Evolutionary conservation across 2,113 vertebrate species (phyloP), one percentile per base, ranked within the genome.

Genomic region (Puffinus mauretanicus): DNA sequence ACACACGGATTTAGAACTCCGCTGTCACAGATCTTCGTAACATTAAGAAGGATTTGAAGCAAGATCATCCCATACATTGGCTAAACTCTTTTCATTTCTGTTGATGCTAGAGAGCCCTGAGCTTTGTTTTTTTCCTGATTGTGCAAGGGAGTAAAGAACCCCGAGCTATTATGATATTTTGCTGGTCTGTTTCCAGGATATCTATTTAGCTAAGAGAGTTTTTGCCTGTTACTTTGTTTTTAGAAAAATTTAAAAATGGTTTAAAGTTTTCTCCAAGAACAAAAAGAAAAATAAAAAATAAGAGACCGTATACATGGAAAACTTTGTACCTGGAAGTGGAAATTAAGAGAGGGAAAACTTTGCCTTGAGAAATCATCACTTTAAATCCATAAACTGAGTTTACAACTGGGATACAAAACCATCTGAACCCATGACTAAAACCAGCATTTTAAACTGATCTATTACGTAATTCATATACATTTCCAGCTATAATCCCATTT

Each of bases 161-260:
- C 7, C 0, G 2, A 58, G 27, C 5, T 67, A 16, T 57, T 55
- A 61, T 0, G 0, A n/a, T 6, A 32, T 8, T 42, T 78, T 81
- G 30, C 26, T 73, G 10, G 0, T 58, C 29, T 67, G 4, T 58
- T 85, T 91, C 55, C 8, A 8, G 46, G 4, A 19, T 52, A 52
- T 4, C 36, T 87, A 10, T 52, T 61, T 57, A 66, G n/a, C 6
- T 46, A 57, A 27, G 22, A 88, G 20, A 79, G 3, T 4, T 75
- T 79, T 71, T 76, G 11, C 10, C 21, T 46, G 11, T 30, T 52
- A 21, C 38, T 60, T 85, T 75, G 4, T 3, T 52, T 82, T 67
- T 24, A 40, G 22, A 25, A 64, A 88, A 82, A 71, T 54, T 3
- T 61, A 6, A 32, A 81, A 66, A 26, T 0, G 0, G 13, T 46